Evolutionary conservation across 2,113 vertebrate species (phyloP).

Genomic region (Crotalus horridus): DNA sequence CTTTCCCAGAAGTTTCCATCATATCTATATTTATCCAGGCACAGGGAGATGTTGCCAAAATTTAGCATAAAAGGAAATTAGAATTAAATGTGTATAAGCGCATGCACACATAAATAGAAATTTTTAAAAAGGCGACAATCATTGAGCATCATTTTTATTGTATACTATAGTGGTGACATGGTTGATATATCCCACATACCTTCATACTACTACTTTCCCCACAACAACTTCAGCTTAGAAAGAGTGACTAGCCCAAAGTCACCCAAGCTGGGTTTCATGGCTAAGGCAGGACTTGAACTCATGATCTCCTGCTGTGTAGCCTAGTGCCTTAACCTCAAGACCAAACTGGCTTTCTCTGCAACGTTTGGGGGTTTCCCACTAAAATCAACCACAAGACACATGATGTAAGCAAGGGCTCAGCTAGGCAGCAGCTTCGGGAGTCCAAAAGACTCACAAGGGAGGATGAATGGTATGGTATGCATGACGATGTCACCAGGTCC

Average conservation of each 20-base stretch:
- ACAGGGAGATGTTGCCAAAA: neutral
- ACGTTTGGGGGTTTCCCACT: too few relatives aligned
- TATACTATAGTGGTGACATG: neutral
- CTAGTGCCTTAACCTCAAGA: neutral
- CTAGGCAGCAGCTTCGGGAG: neutral
- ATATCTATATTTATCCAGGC: neutral
- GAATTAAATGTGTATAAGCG: neutral
- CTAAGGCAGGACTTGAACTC: neutral
- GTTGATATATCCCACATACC: neutral
- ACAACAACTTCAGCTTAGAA: neutral
- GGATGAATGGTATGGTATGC: neutral
- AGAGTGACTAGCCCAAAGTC: neutral
- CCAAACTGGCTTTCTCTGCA: neutral
- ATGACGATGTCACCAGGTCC: neutral
- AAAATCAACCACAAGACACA: neutral
- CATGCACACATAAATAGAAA: neutral
- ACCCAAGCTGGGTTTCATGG: neutral
- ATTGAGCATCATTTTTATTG: constrained; percentile 28
- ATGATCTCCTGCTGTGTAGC: neutral
- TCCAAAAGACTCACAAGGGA: neutral
- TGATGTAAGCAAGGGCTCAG: neutral
- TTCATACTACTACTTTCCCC: neutral
- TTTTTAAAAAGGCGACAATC: constrained; percentile 35
- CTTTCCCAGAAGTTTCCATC: neutral
- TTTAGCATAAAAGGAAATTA: neutral